Conservation (phyloP, 2,113 vertebrate species). For the Melanostigma gelatinosum region DNA sequence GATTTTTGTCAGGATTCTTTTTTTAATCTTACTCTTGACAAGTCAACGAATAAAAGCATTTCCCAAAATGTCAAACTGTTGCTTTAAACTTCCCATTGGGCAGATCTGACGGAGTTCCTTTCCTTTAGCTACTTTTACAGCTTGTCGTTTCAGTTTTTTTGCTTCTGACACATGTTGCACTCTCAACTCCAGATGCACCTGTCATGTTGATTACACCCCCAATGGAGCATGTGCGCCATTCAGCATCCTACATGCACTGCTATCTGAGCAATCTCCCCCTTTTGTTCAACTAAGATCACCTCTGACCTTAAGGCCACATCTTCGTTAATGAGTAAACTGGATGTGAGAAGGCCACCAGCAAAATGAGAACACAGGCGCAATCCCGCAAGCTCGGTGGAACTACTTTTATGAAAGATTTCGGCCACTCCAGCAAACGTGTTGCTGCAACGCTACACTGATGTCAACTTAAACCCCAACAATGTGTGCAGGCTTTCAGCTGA, state of each 20-base stretch:
- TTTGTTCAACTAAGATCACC: slow-evolving; percentile 55
- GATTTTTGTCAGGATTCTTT: not conserved
- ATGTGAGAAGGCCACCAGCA: slow-evolving; percentile 56
- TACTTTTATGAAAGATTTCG: slow-evolving; percentile 67
- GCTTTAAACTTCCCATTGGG: not conserved
- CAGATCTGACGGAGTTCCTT: not conserved
- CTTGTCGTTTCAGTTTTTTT: slow-evolving; percentile 5
- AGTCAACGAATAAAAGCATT: not conserved
- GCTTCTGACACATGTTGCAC: slow-evolving; percentile 31
- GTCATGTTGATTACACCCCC: slow-evolving; percentile 57
- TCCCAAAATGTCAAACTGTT: slow-evolving; percentile 2
- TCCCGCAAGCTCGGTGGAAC: slow-evolving; percentile 40
- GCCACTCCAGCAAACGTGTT: slow-evolving; percentile 38
- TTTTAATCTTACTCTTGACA: not conserved
- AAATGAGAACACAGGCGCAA: slow-evolving; percentile 45
- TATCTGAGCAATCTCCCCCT: slow-evolving; percentile 56
- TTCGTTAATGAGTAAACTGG: slow-evolving; percentile 51
- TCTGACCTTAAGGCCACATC: slow-evolving; percentile 63
- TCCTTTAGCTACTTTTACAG: slow-evolving; percentile 6
- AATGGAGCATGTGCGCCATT: slow-evolving; percentile 48
- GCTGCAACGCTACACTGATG: slow-evolving; percentile 33
- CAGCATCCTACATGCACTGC: slow-evolving; percentile 30
- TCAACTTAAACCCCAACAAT: slow-evolving; percentile 30
- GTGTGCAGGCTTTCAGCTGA: slow-evolving; percentile 34
- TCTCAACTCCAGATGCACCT: slow-evolving; percentile 53